Conservation (phyloP, 2,888 invertebrate species). For the Spisula subtruncata region DNA sequence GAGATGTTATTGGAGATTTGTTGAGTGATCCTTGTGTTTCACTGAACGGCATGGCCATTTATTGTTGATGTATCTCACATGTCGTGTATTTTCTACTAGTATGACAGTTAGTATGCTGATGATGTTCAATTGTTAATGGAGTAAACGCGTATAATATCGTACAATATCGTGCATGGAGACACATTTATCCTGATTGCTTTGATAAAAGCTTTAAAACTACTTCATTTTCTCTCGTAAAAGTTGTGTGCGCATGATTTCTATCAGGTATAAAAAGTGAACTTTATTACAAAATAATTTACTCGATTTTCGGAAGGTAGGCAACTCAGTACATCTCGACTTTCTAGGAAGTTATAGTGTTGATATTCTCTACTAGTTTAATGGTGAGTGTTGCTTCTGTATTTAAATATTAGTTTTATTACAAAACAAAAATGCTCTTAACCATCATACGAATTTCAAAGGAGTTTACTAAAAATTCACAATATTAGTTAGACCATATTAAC, state of each 20-base stretch:
- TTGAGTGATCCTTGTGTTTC: neutral
- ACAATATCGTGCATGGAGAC: neutral
- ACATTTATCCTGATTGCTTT: neutral
- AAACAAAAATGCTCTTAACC: too few relatives aligned
- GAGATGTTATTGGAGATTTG: conserved; percentile 11
- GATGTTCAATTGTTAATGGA: conserved; percentile 18
- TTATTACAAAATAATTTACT: too few relatives aligned
- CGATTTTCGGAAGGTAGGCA: too few relatives aligned
- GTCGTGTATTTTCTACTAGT: neutral
- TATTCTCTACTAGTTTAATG: too few relatives aligned
- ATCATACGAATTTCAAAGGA: too few relatives aligned
- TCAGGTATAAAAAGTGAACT: neutral
- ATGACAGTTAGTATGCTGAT: neutral
- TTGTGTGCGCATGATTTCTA: neutral
- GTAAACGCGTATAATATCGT: neutral
- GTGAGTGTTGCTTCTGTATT: too few relatives aligned
- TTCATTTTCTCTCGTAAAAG: neutral
- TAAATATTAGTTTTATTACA: too few relatives aligned
- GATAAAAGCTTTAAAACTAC: neutral
- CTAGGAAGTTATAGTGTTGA: too few relatives aligned
- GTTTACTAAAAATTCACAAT: too few relatives aligned
- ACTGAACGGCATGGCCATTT: conserved; percentile 11
- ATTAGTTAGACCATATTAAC: too few relatives aligned
- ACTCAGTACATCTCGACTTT: too few relatives aligned
- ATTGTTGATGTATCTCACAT: neutral